Conservation (phyloP, 2,113 vertebrate species). For the Anseranas semipalmata region DNA sequence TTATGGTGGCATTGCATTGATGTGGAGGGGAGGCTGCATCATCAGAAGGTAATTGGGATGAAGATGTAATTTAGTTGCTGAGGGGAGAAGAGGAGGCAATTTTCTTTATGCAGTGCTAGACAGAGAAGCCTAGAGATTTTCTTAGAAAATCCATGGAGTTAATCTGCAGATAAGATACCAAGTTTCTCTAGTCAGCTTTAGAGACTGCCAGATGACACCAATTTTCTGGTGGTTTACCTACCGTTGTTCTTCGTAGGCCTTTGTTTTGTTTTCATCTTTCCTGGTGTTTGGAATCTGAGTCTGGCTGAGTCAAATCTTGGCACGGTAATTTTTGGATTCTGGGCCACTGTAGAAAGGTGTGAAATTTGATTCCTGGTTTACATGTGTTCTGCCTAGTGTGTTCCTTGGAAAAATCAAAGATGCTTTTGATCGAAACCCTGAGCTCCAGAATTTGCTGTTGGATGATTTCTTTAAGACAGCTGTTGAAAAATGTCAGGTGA, state of each 20-base stretch:
- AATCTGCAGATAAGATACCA: background rate
- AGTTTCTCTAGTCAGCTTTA: background rate
- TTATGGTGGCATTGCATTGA: slow-evolving; percentile 94
- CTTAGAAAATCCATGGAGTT: background rate
- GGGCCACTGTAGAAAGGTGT: background rate
- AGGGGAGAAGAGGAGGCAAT: background rate
- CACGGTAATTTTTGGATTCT: background rate
- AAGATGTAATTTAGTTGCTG: background rate
- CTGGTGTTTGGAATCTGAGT: background rate
- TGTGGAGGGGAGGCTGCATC: slow-evolving; percentile 99
- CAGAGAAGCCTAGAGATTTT: background rate
- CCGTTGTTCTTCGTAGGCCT: background rate
- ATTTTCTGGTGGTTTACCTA: background rate
- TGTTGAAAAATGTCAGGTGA: slow-evolving; percentile 91
- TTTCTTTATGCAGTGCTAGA: background rate
- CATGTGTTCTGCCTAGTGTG: slow-evolving; percentile 76
- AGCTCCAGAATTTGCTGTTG: slow-evolving; percentile 90
- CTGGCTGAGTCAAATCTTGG: background rate
- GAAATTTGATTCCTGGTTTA: background rate
- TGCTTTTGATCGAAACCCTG: slow-evolving; percentile 88
- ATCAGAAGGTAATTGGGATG: slow-evolving; percentile 87
- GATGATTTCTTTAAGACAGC: slow-evolving; percentile 91
- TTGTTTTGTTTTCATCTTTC: background rate
- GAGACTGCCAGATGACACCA: background rate
- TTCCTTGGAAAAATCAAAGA: slow-evolving; percentile 98